phyloP scores from a whole-genome alignment of 2,797 vertebrate species.

The Alca torda region DNA sequence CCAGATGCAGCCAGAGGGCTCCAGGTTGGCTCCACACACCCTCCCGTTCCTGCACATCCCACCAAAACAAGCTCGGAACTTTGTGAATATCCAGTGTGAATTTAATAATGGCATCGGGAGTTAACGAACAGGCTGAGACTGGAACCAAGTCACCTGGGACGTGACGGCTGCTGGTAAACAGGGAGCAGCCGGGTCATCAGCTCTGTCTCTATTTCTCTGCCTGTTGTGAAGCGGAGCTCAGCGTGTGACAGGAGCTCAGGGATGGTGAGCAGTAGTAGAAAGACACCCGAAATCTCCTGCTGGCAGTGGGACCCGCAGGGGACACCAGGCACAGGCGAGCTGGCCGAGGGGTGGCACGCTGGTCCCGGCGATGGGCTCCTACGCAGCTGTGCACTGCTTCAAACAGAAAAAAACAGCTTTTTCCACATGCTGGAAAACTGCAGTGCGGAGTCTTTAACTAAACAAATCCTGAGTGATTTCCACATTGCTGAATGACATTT shows the following conservation, averaged over 20 bases:
- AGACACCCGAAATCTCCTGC: background rate
- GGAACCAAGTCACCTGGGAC: background rate
- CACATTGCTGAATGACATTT: slow-evolving; percentile 25
- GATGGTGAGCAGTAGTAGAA: fast-evolving
- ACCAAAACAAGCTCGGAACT: background rate
- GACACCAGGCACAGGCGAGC: background rate
- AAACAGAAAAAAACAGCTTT: background rate
- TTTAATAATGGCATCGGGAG: background rate
- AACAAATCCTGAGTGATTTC: slow-evolving; percentile 12
- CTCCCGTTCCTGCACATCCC: background rate
- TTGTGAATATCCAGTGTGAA: background rate
- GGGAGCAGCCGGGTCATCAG: background rate
- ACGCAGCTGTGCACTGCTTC: background rate
- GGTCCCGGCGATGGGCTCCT: fast-evolving
- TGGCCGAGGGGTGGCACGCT: background rate
- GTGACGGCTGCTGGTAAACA: fast-evolving
- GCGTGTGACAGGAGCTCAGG: fast-evolving
- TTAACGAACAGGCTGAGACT: background rate
- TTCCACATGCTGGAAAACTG: background rate
- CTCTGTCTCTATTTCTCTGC: background rate
- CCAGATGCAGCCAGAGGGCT: background rate
- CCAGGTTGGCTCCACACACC: background rate
- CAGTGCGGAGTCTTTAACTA: background rate
- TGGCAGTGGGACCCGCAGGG: background rate
- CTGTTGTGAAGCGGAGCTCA: fast-evolving